Evolutionary conservation across 2,797 vertebrate species (phyloP).

Genomic region (Apogon talboti): DNA sequence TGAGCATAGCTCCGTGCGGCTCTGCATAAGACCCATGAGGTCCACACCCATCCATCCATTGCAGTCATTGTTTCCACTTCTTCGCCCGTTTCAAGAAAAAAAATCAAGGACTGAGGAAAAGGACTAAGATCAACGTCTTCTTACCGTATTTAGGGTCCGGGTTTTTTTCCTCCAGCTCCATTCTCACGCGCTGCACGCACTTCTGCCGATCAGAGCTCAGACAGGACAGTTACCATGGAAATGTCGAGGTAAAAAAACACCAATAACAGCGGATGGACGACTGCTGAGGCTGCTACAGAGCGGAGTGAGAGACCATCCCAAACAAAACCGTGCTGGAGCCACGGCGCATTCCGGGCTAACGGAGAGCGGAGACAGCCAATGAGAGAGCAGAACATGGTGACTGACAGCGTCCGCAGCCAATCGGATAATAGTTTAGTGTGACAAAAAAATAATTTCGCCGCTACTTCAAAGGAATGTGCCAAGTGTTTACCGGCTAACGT

Average conservation of each 20-base stretch:
- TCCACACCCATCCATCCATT: slow-evolving; percentile 79
- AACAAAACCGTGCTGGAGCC: slow-evolving; percentile 18
- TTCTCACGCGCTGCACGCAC: slow-evolving; percentile 56
- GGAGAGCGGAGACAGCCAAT: slow-evolving; percentile 61
- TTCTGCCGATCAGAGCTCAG: slow-evolving; percentile 50
- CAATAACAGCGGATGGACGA: slow-evolving; percentile 41
- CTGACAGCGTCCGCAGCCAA: slow-evolving; percentile 54
- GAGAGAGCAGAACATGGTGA: background rate
- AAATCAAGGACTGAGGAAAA: slow-evolving; percentile 23
- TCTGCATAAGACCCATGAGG: slow-evolving; percentile 65
- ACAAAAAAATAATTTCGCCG: background rate
- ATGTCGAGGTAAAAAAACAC: slow-evolving; percentile 59
- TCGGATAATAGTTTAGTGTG: background rate
- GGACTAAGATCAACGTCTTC: slow-evolving; percentile 14
- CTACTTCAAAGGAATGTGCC: slow-evolving; percentile 61
- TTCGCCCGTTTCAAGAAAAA: slow-evolving; percentile 42
- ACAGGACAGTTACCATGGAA: slow-evolving; percentile 78
- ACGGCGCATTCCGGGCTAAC: slow-evolving; percentile 44
- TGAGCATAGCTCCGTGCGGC: slow-evolving; percentile 40
- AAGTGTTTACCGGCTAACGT: background rate
- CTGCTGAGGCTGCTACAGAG: background rate
- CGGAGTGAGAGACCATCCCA: slow-evolving; percentile 40
- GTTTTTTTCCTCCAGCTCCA: slow-evolving; percentile 83
- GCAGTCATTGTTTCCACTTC: slow-evolving; percentile 82
- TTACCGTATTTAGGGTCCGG: slow-evolving; percentile 83